Evolutionary conservation across 1,140 invertebrate species (phyloP).

Genomic region (Manduca sexta): DNA sequence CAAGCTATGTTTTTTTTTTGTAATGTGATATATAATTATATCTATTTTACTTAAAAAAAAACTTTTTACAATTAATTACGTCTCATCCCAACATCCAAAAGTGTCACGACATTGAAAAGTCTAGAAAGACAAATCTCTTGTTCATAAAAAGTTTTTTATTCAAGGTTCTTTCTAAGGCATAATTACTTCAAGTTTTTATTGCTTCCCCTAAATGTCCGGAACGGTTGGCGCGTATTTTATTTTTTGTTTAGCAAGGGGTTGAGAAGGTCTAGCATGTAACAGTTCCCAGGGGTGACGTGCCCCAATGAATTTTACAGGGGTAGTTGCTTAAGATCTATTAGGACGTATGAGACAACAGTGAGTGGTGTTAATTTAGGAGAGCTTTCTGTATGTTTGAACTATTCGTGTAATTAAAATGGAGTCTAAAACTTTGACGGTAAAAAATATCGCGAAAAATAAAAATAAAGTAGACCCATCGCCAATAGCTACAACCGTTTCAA

Average conservation of each 20-base stretch:
- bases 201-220: neutral
- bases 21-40: too few relatives aligned
- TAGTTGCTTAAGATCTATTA: conserved; percentile 5
- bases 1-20: too few relatives aligned
- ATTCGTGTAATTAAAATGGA: too few relatives aligned
- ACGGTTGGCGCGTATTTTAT: conserved; percentile 6
- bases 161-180: neutral
- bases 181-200: conserved; percentile 3
- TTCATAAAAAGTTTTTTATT: neutral
- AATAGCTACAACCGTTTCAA: too few relatives aligned
- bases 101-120: neutral
- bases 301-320: conserved; percentile 3
- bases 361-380: too few relatives aligned
- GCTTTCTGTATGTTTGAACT: too few relatives aligned
- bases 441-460: too few relatives aligned
- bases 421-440: too few relatives aligned
- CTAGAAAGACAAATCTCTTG: neutral
- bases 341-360: neutral
- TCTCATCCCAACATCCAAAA: too few relatives aligned
- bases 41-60: too few relatives aligned
- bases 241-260: conserved; percentile 6
- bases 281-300: conserved; percentile 1
- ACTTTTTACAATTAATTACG: too few relatives aligned
- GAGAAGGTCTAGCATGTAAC: neutral
- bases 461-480: too few relatives aligned